Evolutionary conservation across 1,140 invertebrate species (phyloP), one percentile per base, ranked within the genome.

Genomic region (Muscidifurax raptorellus): DNA sequence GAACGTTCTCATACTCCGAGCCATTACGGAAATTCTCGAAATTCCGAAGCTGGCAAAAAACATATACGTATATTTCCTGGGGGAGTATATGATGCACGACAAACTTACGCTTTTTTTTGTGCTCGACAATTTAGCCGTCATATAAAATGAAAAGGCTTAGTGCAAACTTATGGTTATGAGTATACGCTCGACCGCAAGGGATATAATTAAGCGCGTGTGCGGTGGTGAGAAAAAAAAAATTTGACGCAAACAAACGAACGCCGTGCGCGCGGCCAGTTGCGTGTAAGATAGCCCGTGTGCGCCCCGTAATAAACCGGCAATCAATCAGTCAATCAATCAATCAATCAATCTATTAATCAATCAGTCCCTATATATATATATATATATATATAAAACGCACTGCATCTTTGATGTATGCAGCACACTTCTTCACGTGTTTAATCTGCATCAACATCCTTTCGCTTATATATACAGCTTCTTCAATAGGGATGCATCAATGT

Each of bases 321-420:
- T 69, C 66, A 69, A 69, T 69, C 66, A 69, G 28, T 69, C 66
- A 28, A 69, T 69, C 66, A 69, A 28, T 28, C 66, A 30, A 69
- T 69, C 66, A 6, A 69, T 69, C 66, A 27, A 69, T 28, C 66
- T 69, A 28, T 69, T 30, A 30, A 69, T 69, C 66, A 69, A 18
- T 27, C 18, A 22, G n/a, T 59, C 22, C 22, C 44, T 7, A 0
- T 40, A 10, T n/a, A n/a, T n/a, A n/a, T n/a, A n/a, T n/a, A n/a
- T n/a, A n/a, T n/a, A n/a, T n/a, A n/a, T n/a, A n/a, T n/a, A n/a
- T n/a, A n/a, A n/a, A 59, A 59, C 15, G 18, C 52, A 59, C 22
- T 28, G 66, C 66, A 27, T 69, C 66, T 69, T 69, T 69, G 27
- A 28, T 69, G 66, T 15, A 28, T 69, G 27, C 27, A 28, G 27